Base-by-base conservation (phyloP, 2,888 invertebrate genomes). In the Hesperia comma region DNA sequence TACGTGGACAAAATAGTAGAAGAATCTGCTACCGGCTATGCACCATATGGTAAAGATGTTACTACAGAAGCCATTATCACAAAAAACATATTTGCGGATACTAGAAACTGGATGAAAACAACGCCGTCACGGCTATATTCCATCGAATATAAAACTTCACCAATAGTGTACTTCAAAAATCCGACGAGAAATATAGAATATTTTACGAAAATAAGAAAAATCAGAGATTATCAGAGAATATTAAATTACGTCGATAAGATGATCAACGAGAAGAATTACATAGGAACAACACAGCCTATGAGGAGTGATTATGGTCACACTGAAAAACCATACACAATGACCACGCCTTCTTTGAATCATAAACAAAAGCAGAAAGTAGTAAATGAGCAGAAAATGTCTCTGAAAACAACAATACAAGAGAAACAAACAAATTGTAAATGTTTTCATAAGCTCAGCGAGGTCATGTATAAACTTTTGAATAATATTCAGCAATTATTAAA, bases 221-320 rank as follows among this genome's bases (percentile, higher is more conserved):
- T 85, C 37, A 85, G 85, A 73, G 84, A 88, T 58, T 85, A 88
- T 67, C 77, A 88, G 72, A 81, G 86, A 73, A 80, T 87, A n/a
- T 75, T 86, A 62, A 84, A 85, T 58, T 88, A 87, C 71, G 78
- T 90, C 2, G 83, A 88, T 68, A 88, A 88, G 79, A 88, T 88
- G 85, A 81, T 86, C 19, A 83, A 71, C 63, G 84, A 84, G 10
- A 87, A 77, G 76, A 78, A 79, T 32, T 74, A 76, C 19, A 70
- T 74, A 49, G 76, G 75, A 33, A 74, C 79, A 1, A 81, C 77
- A 3, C 71, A 72, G 56, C 71, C 77, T 41, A 79, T 73, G 75
- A 77, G 72, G 54, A 72, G 63, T 53, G 73, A 77, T 67, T 58
- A 69, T 43, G 55, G 58, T 10, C 51, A 66, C 32, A 69, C 76